Base-by-base conservation (phyloP, 2,888 invertebrate species). In the Ennomos quercinarius region DNA sequence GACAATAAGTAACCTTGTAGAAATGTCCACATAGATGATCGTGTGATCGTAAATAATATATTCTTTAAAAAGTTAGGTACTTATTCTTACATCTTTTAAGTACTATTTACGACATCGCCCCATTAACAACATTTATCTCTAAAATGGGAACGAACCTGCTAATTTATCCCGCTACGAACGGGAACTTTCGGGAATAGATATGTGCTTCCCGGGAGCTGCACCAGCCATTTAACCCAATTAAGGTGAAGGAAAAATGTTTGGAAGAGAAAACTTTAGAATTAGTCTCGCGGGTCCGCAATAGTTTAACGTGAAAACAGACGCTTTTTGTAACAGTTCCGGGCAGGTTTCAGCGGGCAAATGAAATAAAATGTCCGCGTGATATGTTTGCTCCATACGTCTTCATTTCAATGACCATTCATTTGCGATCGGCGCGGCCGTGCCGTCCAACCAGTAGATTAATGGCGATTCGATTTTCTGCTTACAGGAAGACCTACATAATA, bases 321-420 rank as follows among this genome's bases (percentile, higher is more conserved):
- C 72, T 68, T 81, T 72, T 64, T 66, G 74, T 76, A 76, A 77
- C 66, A 65, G 55, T 59, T 49, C 51, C 63, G 55, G 77, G 67
- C 76, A 71, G 71, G 74, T 71, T 72, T 73, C 76, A 76, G 75
- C 70, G 74, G 69, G 74, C 73, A 76, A 83, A 78, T 77, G 77
- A 80, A 83, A 84, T 83, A 85, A 86, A 83, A 82, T 75, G 80
- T 78, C 80, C 67, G 68, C 77, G 78, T 84, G 86, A 87, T 85
- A 80, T 85, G 85, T 86, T 83, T 78, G 80, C 68, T 74, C 83
- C 81, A 84, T 87, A 81, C 71, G 78, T 87, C 87, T 87, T 86
- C 82, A 85, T 87, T 86, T 82, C 84, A 84, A 82, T 84, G 83
- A 82, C 84, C 86, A 86, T 86, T 84, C 84, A 84, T 87, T 86